Base-by-base conservation (phyloP, 2,797 vertebrate genomes). In the Argyrosomus regius region DNA sequence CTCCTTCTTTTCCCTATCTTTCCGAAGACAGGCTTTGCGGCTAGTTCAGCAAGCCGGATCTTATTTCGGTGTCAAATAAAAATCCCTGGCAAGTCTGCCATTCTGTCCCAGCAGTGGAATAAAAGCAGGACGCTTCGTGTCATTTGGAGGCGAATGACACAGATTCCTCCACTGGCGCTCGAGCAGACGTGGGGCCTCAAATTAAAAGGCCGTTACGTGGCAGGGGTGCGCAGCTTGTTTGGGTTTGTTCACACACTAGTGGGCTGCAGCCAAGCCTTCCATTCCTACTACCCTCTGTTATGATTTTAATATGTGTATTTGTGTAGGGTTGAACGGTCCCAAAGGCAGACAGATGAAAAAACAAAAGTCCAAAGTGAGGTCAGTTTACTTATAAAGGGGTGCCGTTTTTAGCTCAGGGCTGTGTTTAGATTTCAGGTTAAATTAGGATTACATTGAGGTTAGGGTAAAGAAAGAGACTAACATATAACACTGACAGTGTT, bases 141-240 rank as follows among this genome's bases (percentile, higher is more conserved):
- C 77, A 78, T 78, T 86, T 86, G 72, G 77, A 91, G 78, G 64
- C 31, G 22, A 91, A 88, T 84, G 86, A 87, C 85, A 91, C 72
- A 64, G 87, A 91, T 87, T 91, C 83, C 82, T 85, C 72, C 22
- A 28, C 60, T 81, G 69, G 74, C 11, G 28, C 48, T 63, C 4
- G 1, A 81, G 67, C 75, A 88, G 91, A 88, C 57, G n/a, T 45
- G 4, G 80, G 81, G 83, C 77, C 72, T 90, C 87, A 90, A 77
- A 88, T 94, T 93, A 94, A 91, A 94, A 87, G 66, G 61, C 78
- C 10, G 78, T 82, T 85, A 77, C 63, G 62, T 80, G 80, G 76
- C 68, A 7, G 71, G 75, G 76, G 58, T 75, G 77, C 16, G 4
- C 13, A 45, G 71, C 80, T 71, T 75, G 70, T 90, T 89, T 83